Conservation (phyloP, 2,797 vertebrate genomes). For the Phylloscopus collybita region DNA sequence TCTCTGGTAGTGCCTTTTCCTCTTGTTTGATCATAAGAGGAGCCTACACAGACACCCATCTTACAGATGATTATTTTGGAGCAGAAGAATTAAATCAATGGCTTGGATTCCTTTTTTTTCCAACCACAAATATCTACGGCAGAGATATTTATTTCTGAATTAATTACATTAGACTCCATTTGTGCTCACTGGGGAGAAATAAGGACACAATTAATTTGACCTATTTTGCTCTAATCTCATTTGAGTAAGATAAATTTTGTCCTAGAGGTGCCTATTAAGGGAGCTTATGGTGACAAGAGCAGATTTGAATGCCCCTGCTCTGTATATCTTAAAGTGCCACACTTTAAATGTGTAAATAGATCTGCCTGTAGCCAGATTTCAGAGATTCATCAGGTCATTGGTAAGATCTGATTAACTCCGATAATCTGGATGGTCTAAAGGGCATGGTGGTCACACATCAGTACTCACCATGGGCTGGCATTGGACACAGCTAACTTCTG, state of each 20-base stretch:
- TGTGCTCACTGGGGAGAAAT: neutral
- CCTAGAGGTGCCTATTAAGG: neutral
- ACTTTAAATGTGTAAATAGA: neutral
- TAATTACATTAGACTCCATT: neutral
- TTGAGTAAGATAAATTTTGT: neutral
- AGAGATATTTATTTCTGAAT: neutral
- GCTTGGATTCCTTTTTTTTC: neutral
- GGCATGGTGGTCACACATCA: neutral
- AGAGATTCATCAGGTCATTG: neutral
- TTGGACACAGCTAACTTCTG: neutral
- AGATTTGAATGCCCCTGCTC: neutral
- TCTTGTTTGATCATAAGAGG: neutral
- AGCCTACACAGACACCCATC: accelerated
- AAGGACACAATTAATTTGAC: neutral
- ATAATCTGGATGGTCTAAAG: neutral
- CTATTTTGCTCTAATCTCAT: constrained; percentile 16
- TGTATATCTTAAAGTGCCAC: neutral
- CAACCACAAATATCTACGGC: neutral
- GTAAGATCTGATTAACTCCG: neutral
- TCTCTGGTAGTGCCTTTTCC: neutral
- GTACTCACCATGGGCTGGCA: accelerated
- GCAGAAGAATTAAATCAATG: neutral
- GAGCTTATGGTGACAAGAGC: neutral
- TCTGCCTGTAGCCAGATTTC: neutral
- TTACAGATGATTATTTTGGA: neutral